These are phyloP conservation scores for Seriola rivoliana DNA, from an alignment of 2,113 vertebrate genomes.

Conservation along the genomic window DNA sequence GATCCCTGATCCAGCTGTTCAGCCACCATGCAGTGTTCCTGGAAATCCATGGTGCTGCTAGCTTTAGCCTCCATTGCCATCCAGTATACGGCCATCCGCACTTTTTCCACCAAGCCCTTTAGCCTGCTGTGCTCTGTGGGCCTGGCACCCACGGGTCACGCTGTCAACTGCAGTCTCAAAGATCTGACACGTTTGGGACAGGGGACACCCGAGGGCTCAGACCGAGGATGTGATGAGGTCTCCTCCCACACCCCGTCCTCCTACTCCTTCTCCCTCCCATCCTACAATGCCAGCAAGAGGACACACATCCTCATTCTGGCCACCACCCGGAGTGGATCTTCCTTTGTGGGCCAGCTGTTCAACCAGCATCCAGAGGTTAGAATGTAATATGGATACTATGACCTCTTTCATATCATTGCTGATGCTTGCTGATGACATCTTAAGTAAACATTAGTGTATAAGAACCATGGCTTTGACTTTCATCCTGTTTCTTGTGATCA, in stretches of 20 bases:
- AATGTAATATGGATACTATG: neutral
- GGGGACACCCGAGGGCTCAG: constrained; percentile 80
- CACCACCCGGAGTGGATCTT: constrained; percentile 94
- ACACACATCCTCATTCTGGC: constrained; percentile 94
- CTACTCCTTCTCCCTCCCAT: constrained; percentile 29
- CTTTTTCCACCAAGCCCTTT: constrained; percentile 90
- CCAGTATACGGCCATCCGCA: constrained; percentile 95
- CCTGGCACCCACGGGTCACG: constrained; percentile 76
- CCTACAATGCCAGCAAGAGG: constrained; percentile 87
- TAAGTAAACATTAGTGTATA: no score
- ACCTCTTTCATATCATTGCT: no score
- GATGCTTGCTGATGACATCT: no score
- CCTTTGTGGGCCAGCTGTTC: constrained; percentile 94
- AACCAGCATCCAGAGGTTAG: constrained; percentile 91
- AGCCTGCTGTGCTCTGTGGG: constrained; percentile 50
- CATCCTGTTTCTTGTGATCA: neutral
- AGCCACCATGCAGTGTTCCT: constrained; percentile 97
- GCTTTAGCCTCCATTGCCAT: constrained; percentile 94
- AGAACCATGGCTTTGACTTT: no score
- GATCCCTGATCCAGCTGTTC: constrained; percentile 87
- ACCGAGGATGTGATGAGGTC: constrained; percentile 86
- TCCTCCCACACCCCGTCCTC: constrained; percentile 78
- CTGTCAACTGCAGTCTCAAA: constrained; percentile 83
- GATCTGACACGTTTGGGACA: constrained; percentile 11
- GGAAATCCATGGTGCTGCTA: constrained; percentile 95